phyloP scores from a whole-genome alignment of 2,113 vertebrate species.

The Pedionomus torquatus region DNA sequence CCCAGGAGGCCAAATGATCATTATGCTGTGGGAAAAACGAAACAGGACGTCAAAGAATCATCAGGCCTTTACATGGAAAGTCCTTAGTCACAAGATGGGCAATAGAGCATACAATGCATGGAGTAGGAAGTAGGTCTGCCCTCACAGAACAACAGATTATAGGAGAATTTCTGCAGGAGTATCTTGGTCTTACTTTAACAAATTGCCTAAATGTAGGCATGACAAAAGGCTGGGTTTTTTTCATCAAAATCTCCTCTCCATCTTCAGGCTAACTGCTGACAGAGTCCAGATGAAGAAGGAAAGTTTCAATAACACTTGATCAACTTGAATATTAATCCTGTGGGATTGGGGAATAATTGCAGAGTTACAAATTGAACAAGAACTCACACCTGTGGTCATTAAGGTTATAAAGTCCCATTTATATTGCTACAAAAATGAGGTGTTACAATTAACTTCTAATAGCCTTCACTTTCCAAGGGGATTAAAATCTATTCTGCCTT shows the following conservation, averaged over 20 bases:
- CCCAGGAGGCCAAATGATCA: background rate
- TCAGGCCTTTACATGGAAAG: background rate
- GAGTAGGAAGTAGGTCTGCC: background rate
- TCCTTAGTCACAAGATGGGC: background rate
- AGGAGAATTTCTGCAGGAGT: background rate
- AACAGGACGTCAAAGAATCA: background rate
- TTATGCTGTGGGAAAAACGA: background rate
- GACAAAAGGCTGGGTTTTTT: background rate
- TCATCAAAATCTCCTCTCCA: background rate
- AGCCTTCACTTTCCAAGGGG: slow-evolving; percentile 41
- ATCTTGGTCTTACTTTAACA: background rate
- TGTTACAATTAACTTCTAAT: slow-evolving; percentile 57
- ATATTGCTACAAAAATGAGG: slow-evolving; percentile 27
- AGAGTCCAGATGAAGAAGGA: background rate
- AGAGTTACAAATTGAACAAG: slow-evolving; percentile 11
- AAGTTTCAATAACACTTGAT: background rate
- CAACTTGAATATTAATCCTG: background rate
- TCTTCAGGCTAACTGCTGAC: background rate
- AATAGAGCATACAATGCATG: background rate
- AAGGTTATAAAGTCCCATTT: slow-evolving; percentile 34
- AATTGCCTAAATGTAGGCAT: background rate
- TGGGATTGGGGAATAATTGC: slow-evolving; percentile 23
- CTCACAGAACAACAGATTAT: background rate
- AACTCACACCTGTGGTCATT: slow-evolving; percentile 28
- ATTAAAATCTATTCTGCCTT: slow-evolving; percentile 31